Evolutionary conservation across 2,888 invertebrate genomes (phyloP).

Genomic region (Drosophila anceps): DNA sequence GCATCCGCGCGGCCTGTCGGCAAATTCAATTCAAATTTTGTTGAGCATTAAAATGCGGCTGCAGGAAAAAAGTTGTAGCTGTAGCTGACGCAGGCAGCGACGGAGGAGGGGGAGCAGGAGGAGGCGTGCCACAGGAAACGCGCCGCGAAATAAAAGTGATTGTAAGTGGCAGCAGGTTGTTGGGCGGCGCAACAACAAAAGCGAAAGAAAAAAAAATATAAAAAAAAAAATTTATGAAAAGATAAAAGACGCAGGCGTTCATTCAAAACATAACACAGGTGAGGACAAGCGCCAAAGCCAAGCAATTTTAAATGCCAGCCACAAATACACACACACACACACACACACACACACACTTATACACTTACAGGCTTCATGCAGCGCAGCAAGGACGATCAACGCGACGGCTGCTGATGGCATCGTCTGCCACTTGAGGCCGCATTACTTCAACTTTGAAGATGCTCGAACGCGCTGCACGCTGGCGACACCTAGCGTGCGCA

Average conservation of each 20-base stretch:
- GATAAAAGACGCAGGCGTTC: conserved; percentile 80
- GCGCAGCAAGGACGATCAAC: conserved; percentile 43
- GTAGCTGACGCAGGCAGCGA: conserved; percentile 2
- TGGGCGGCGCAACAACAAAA: conserved; percentile 49
- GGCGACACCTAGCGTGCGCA: conserved; percentile 81
- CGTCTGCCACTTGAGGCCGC: conserved; percentile 77
- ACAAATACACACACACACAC: conserved; percentile 2
- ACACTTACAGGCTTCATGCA: conserved; percentile 27
- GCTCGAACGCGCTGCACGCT: conserved; percentile 69
- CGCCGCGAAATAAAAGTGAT: conserved; percentile 76
- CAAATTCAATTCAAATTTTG: conserved; percentile 80
- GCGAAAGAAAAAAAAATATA: conserved; percentile 17
- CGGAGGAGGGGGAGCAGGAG: background rate
- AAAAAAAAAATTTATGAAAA: conserved; percentile 71
- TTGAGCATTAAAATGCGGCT: conserved; percentile 77
- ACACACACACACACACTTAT: background rate
- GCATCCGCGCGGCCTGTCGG: conserved; percentile 65
- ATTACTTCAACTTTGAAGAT: conserved; percentile 82
- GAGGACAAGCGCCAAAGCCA: conserved; percentile 76
- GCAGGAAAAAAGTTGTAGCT: conserved; percentile 50
- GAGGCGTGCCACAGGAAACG: conserved; percentile 41
- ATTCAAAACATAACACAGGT: conserved; percentile 79
- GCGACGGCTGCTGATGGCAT: conserved; percentile 13
- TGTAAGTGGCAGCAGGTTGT: conserved; percentile 66
- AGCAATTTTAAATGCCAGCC: conserved; percentile 76